phyloP scores from a whole-genome alignment of 2,113 vertebrate species.

The Macquaria australasica region DNA sequence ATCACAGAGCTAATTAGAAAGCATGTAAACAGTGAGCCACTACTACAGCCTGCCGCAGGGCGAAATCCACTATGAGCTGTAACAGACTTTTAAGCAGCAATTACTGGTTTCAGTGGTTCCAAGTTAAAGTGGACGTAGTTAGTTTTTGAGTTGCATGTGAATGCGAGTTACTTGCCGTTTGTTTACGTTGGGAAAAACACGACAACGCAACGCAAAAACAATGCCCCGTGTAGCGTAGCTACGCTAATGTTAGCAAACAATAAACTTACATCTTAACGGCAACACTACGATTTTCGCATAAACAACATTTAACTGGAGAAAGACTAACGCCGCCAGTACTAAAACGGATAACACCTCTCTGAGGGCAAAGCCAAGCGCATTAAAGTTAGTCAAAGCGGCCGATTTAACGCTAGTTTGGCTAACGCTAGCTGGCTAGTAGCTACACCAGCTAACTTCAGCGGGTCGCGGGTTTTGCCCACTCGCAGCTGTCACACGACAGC shows the following conservation, averaged over 20 bases:
- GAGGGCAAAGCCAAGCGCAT: not conserved
- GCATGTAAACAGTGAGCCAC: constrained; percentile 58
- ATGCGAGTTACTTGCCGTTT: constrained; percentile 1
- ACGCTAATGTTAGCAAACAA: constrained; percentile 59
- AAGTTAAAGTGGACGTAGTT: not conserved
- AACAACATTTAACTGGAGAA: not conserved
- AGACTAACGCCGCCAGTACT: not conserved
- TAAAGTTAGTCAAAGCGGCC: not conserved
- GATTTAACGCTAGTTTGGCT: constrained; percentile 20
- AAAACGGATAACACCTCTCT: rapidly evolving
- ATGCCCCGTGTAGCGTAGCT: constrained; percentile 37
- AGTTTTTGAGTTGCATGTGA: not conserved
- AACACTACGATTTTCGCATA: not conserved
- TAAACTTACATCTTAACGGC: not conserved
- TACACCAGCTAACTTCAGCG: constrained; percentile 32
- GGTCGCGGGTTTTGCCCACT: constrained; percentile 59
- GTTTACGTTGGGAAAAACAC: constrained; percentile 34
- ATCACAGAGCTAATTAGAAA: constrained; percentile 38
- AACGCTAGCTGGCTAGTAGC: constrained; percentile 43
- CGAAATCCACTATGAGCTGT: not conserved
- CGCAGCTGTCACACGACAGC: constrained; percentile 77
- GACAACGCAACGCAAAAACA: constrained; percentile 46
- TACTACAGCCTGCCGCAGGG: not conserved
- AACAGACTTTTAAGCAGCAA: not conserved
- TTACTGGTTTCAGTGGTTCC: rapidly evolving